Evolutionary conservation across 2,888 invertebrate species (phyloP).

Genomic region (Zaprionus obscuricornis): DNA sequence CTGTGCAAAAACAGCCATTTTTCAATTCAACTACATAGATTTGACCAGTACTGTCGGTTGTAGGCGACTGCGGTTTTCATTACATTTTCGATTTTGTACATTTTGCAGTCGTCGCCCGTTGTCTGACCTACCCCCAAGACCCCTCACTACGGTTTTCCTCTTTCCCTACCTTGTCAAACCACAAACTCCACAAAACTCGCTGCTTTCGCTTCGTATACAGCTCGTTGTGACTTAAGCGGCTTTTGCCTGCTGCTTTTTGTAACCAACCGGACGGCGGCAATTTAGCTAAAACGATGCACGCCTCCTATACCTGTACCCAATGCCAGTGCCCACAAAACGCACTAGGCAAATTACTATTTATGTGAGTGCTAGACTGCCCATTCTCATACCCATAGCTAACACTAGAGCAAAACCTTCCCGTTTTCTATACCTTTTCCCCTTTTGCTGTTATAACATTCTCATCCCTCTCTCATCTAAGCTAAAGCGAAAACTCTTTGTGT

Average conservation of each 20-base stretch:
- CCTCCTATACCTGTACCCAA: too few species aligned
- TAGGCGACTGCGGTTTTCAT: slow-evolving; percentile 72
- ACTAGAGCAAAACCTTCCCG: too few species aligned
- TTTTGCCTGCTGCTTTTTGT: slow-evolving; percentile 64
- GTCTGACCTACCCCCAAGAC: neutral
- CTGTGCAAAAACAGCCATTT: slow-evolving; percentile 48
- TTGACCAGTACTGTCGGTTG: slow-evolving; percentile 49
- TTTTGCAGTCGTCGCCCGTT: slow-evolving; percentile 51
- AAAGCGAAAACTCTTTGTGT: slow-evolving; percentile 27
- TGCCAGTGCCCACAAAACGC: slow-evolving; percentile 70
- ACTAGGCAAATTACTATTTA: slow-evolving; percentile 77
- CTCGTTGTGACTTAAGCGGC: slow-evolving; percentile 70
- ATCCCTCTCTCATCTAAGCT: slow-evolving; percentile 2
- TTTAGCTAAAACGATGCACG: slow-evolving; percentile 76
- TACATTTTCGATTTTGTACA: slow-evolving; percentile 73
- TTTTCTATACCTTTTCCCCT: too few species aligned
- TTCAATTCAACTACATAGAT: slow-evolving; percentile 45
- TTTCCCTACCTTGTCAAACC: neutral
- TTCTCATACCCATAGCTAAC: neutral
- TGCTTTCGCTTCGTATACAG: slow-evolving; percentile 32
- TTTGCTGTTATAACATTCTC: too few species aligned
- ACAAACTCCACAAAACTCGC: slow-evolving; percentile 3
- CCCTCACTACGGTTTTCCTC: neutral
- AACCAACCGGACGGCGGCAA: slow-evolving; percentile 65
- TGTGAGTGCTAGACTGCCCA: slow-evolving; percentile 55